phyloP scores from a whole-genome alignment of 2,113 vertebrate genomes.

The Pluvianellus socialis region DNA sequence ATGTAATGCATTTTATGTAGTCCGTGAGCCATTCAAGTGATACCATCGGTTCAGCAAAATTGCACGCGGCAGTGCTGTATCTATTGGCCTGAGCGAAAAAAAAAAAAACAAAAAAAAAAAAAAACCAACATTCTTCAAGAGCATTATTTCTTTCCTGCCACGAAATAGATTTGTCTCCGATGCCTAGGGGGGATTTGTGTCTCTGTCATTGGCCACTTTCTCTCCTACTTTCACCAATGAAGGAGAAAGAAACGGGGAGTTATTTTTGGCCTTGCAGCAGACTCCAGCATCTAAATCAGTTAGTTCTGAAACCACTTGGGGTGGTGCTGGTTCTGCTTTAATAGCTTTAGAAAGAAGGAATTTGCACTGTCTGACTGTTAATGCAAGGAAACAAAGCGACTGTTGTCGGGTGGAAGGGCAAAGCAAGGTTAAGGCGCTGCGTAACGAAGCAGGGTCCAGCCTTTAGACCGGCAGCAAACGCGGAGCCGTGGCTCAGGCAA shows the following conservation, averaged over 20 bases:
- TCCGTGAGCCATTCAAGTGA: conserved; percentile 35
- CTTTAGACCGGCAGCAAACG: not conserved
- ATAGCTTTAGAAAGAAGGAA: conserved; percentile 6
- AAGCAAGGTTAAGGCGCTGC: conserved; percentile 19
- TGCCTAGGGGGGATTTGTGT: conserved; percentile 23
- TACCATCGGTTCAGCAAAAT: conserved; percentile 29
- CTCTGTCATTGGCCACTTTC: conserved; percentile 60
- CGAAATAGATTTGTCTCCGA: conserved; percentile 55
- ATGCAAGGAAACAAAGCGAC: not conserved
- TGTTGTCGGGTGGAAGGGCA: conserved; percentile 6
- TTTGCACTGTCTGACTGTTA: conserved; percentile 6
- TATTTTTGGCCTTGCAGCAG: conserved; percentile 66
- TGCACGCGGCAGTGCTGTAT: conserved; percentile 33
- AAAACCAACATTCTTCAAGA: conserved; percentile 2
- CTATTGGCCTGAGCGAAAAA: conserved; percentile 33
- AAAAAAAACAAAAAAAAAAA: not conserved
- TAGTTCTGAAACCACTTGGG: conserved; percentile 55
- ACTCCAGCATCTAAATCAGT: conserved; percentile 59
- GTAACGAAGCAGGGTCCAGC: not conserved
- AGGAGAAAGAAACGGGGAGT: conserved; percentile 43
- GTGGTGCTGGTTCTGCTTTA: conserved; percentile 23
- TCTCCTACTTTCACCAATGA: conserved; percentile 60
- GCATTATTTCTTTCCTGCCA: conserved; percentile 30
- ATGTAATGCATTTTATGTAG: conserved; percentile 57
- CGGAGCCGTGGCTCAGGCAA: not conserved